Base-by-base conservation (phyloP, 2,888 invertebrate species). In the Steinernema scapterisci region DNA sequence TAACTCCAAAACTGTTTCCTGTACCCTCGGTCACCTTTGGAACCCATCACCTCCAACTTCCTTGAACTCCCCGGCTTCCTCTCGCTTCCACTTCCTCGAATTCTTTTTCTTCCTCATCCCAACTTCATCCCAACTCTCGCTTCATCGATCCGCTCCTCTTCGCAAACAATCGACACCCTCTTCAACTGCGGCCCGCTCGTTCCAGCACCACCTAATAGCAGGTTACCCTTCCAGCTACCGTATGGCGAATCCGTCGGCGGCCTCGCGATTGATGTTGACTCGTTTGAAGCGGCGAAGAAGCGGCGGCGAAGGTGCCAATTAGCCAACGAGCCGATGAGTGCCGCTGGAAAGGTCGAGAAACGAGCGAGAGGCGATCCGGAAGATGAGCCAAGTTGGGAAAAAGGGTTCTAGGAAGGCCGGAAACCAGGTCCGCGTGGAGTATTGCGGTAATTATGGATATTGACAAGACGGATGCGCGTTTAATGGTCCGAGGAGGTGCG, bases 201-300 rank as follows among this genome's bases (percentile, higher is more conserved):
- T 48, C n/a, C 63, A 31, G 63, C 16, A 23, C 27, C 31, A 27
- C 27, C 25, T 63, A 63, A 63, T 63, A 23, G 27, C 63, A 63
- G 63, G 63, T 31, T 63, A 25, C 63, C 7, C 63, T 25, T 19
- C 54, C 54, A 48, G 54, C 63, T 63, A 63, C 63, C 63, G 63
- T 63, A 63, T 63, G 63, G 23, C 63, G 63, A 25, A 16, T 27
- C 27, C 63, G 48, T 38, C 48, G 48, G 48, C 48, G 48, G 48
- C 13, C 6, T 5, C 19, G 16, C 63, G 31, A 63, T 63, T 63
- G 63, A 63, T 63, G 63, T 63, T 21, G 63, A 27, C 16, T 1
- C 31, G 27, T 63, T 63, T 25, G 63, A 63, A 63, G 63, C 63
- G 54, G n/a, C n/a, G n/a, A n/a, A 3, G 63, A 63, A 63, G 63